These are phyloP conservation scores for Notodonta dromedarius DNA, from an alignment of 2,888 invertebrate genomes.

Conservation along the genomic window DNA sequence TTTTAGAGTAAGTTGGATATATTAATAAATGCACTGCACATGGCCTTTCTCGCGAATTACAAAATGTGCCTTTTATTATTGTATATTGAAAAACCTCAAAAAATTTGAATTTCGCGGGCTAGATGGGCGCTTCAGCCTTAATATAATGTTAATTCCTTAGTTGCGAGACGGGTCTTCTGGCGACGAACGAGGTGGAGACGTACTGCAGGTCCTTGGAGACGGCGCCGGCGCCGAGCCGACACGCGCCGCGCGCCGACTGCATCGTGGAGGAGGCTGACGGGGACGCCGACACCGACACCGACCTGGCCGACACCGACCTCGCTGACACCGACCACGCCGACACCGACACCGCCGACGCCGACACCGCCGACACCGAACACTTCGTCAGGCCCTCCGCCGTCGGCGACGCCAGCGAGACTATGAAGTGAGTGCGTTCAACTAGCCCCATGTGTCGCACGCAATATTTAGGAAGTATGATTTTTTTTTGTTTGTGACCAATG, in stretches of 20 bases:
- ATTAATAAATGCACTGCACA: no score
- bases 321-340: slow-evolving; percentile 23
- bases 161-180: slow-evolving; percentile 86
- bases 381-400: slow-evolving; percentile 38
- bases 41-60: no score
- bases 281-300: slow-evolving; percentile 25
- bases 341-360: slow-evolving; percentile 4
- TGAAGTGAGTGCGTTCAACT: slow-evolving; percentile 47
- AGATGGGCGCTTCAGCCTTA: no score
- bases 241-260: no score
- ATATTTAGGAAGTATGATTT: no score
- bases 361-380: slow-evolving; percentile 23
- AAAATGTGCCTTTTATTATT: no score
- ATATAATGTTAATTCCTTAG: slow-evolving; percentile 59
- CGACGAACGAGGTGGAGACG: slow-evolving; percentile 87
- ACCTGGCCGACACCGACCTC: slow-evolving; percentile 24
- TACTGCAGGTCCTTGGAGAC: slow-evolving; percentile 47
- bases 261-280: no score
- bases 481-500: no score
- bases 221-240: slow-evolving; percentile 37
- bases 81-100: no score
- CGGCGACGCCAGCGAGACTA: slow-evolving; percentile 40
- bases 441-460: no score
- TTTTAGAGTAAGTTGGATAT: no score
- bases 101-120: no score